Evolutionary conservation across 1,140 invertebrate species (phyloP), one percentile per base, ranked within the genome.

Genomic region (Aphis gossypii): DNA sequence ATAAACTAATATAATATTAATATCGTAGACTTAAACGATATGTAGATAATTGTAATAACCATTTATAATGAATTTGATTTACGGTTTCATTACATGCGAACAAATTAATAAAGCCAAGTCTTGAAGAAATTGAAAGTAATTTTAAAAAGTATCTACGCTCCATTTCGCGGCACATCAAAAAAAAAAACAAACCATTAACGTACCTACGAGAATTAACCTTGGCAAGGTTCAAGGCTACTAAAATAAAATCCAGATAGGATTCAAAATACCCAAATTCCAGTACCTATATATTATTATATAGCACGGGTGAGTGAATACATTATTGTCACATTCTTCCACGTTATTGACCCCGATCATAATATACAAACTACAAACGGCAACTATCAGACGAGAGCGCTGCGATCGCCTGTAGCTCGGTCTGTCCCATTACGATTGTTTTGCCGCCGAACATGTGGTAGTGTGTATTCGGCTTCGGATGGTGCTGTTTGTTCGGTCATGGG

Each of bases 321-420:
- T 90, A 90, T 90, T 84, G 76, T 93, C 82, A 93, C 92, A 93
- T 93, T 93, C 92, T 93, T 93, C 92, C 48, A 54, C 92, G 92
- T 44, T 93, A 83, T 56, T 84, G 92, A 93, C 48, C 92, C 92
- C 92, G 68, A 93, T 93, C 82, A 93, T 56, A 38, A 93, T 44
- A 93, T 7, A 48, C 38, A 38, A 51, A 86, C 41, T 41, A 86
- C 82, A 56, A 54, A 90, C 41, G 54, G 82, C 25, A 84, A 84
- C 82, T 23, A 44, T 25, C 92, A n/a, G 48, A 83, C 48, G 82
- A 93, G 92, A 35, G 92, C 92, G 92, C 92, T 93, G 76, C 82
- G n/a, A 30, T 93, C 92, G 92, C 35, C 46, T 21, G 91, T 48
- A 54, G 76, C 51, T 25, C 21, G 68, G 41, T 35, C n/a, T 35